Evolutionary conservation across 2,797 vertebrate genomes (phyloP).

Genomic region (Siniperca scherzeri): DNA sequence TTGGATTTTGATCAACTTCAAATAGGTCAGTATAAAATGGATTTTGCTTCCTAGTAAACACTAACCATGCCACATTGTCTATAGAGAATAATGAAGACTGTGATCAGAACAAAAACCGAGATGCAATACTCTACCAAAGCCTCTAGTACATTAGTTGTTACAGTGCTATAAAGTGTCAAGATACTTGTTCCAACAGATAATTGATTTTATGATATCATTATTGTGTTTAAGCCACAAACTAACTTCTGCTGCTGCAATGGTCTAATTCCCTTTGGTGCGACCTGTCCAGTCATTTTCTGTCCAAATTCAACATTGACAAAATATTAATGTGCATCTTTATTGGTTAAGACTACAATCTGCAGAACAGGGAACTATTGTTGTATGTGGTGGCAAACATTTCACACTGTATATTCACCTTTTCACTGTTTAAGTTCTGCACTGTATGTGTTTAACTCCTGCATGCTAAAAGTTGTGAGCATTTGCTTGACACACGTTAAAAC

Average conservation of each 20-base stretch:
- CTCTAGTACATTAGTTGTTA: neutral
- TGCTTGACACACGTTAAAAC: no score
- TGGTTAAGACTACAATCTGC: no score
- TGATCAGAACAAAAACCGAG: neutral
- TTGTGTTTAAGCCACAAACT: neutral
- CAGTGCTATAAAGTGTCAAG: neutral
- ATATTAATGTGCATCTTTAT: no score
- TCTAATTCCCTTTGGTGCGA: neutral
- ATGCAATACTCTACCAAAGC: neutral
- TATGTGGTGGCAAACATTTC: neutral
- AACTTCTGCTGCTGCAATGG: neutral
- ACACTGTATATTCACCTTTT: neutral
- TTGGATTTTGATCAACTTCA: neutral
- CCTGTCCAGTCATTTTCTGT: neutral
- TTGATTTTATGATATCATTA: neutral
- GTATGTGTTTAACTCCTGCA: no score
- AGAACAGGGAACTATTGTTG: no score
- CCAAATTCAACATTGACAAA: no score
- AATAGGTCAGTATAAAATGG: neutral
- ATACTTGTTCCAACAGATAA: no score
- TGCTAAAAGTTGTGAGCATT: no score
- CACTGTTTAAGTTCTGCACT: neutral
- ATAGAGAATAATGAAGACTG: neutral
- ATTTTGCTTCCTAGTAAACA: neutral
- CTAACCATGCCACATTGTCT: no score